Conservation (phyloP, 1,140 invertebrate genomes). For the Leptoteleia sp. region DNA sequence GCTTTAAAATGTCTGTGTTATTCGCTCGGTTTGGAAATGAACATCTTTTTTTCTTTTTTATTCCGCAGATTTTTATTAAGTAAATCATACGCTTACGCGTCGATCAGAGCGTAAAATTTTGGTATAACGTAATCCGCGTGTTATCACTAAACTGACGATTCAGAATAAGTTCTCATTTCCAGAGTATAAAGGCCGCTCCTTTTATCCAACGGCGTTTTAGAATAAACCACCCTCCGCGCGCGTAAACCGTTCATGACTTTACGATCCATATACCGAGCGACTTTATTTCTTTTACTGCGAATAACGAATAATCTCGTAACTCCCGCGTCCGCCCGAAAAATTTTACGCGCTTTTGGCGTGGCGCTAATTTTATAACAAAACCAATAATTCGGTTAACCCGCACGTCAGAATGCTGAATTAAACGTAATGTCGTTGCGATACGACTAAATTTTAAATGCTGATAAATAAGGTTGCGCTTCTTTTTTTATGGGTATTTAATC, state of each 20-base stretch:
- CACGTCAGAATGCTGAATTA: neutral
- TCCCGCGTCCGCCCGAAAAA: slow-evolving; percentile 2
- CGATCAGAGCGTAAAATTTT: slow-evolving; percentile 2
- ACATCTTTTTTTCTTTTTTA: too few species aligned
- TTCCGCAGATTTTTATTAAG: too few species aligned
- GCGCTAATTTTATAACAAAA: slow-evolving; percentile 27
- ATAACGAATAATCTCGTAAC: slow-evolving; percentile 70
- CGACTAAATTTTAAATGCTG: too few species aligned
- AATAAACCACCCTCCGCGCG: slow-evolving; percentile 56
- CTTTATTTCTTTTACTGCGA: slow-evolving; percentile 77
- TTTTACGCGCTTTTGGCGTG: slow-evolving; percentile 28
- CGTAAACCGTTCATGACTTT: slow-evolving; percentile 74
- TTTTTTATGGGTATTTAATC: slow-evolving; percentile 35
- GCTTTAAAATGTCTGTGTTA: too few species aligned
- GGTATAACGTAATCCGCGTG: slow-evolving; percentile 27
- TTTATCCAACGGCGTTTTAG: slow-evolving; percentile 37
- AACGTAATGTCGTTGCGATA: too few species aligned
- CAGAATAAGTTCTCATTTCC: slow-evolving; percentile 36
- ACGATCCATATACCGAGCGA: slow-evolving; percentile 75
- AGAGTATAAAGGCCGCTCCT: slow-evolving; percentile 27
- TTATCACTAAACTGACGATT: slow-evolving; percentile 44
- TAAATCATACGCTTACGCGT: neutral
- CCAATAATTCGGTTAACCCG: slow-evolving; percentile 22
- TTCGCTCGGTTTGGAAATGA: too few species aligned
- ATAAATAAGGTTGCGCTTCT: slow-evolving; percentile 6